These are phyloP conservation scores for Rhynchophorus ferrugineus DNA, from an alignment of 1,140 invertebrate genomes.

Conservation along the genomic window DNA sequence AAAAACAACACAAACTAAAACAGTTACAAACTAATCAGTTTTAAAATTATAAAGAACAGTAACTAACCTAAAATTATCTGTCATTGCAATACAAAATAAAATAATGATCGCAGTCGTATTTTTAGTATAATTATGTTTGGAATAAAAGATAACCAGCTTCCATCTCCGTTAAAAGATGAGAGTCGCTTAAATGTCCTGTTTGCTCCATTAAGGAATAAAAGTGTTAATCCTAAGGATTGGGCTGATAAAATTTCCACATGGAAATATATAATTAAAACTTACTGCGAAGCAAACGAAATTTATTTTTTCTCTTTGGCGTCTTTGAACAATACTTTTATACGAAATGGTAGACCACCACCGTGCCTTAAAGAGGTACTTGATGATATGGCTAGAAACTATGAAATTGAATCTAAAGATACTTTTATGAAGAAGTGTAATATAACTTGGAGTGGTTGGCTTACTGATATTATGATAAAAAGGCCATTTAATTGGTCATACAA, in stretches of 20 bases:
- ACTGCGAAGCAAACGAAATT: slow-evolving; percentile 37
- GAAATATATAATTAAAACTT: slow-evolving; percentile 41
- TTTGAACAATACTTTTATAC: slow-evolving; percentile 38
- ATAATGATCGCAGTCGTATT: no score
- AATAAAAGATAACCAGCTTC: slow-evolving; percentile 35
- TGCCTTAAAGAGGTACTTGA: slow-evolving; percentile 40
- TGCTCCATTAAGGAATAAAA: slow-evolving; percentile 41
- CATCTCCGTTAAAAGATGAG: slow-evolving; percentile 44
- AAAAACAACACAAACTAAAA: no score
- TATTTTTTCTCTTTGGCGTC: slow-evolving; percentile 36
- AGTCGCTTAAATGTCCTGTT: slow-evolving; percentile 44
- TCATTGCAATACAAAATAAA: no score
- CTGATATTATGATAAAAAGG: slow-evolving; percentile 36
- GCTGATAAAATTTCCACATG: slow-evolving; percentile 47
- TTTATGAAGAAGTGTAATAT: slow-evolving; percentile 31
- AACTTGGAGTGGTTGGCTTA: slow-evolving; percentile 39
- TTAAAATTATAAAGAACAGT: no score
- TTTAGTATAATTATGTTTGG: no score
- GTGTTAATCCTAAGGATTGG: slow-evolving; percentile 45
- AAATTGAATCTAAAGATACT: slow-evolving; percentile 31
- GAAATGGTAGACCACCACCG: slow-evolving; percentile 39
- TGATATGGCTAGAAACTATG: slow-evolving; percentile 37
- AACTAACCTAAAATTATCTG: no score
- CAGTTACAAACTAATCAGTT: no score
- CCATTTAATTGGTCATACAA: slow-evolving; percentile 40